Conservation (phyloP, 2,113 vertebrate genomes). For the Sprattus sprattus region DNA sequence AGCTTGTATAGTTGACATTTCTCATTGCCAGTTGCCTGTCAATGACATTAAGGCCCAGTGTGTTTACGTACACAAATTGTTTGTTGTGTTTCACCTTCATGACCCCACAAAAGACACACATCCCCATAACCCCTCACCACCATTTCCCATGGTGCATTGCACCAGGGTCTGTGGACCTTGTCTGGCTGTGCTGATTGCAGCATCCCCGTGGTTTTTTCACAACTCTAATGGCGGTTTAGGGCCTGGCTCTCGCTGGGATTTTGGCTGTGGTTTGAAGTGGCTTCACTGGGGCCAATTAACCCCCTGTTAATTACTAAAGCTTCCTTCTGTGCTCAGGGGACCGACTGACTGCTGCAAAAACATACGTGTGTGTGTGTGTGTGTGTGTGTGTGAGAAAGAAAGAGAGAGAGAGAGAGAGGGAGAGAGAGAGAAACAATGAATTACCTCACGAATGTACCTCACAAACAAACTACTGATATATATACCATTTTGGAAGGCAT, state of each 20-base stretch:
- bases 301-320: conserved; percentile 37
- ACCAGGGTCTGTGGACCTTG: neutral
- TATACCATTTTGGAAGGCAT: neutral
- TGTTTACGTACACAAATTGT: neutral
- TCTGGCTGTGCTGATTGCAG: neutral
- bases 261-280: conserved; percentile 19
- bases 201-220: neutral
- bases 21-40: no score
- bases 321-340: neutral
- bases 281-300: conserved; percentile 29
- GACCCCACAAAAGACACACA: neutral
- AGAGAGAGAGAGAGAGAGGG: neutral
- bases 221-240: conserved; percentile 12
- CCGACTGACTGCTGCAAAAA: neutral
- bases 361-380: neutral
- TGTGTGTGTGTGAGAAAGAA: neutral
- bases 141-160: neutral
- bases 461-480: neutral
- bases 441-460: neutral
- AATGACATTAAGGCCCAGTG: neutral
- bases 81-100: neutral
- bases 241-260: conserved; percentile 1
- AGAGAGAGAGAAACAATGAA: neutral
- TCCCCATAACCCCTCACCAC: neutral
- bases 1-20: no score